These are phyloP conservation scores for Leucoraja erinaceus DNA, from an alignment of 2,113 vertebrate species.

Conservation along the genomic window DNA sequence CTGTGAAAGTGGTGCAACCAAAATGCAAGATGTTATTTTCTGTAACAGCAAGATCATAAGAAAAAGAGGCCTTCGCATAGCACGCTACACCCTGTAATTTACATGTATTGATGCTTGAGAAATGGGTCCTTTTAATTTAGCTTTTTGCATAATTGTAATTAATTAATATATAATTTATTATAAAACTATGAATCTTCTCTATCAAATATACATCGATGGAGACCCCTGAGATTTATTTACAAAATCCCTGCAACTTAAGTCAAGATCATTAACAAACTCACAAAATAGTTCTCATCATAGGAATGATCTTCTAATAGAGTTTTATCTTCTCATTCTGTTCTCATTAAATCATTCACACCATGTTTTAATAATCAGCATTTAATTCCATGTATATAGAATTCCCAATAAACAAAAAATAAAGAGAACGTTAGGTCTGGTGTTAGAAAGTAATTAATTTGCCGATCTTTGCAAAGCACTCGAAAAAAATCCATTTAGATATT, in stretches of 20 bases:
- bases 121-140: not conserved
- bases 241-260: not conserved
- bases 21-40: not conserved
- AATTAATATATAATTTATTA: constrained; percentile 6
- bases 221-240: not conserved
- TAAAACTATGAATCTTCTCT: not conserved
- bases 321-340: not conserved
- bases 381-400: not conserved
- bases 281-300: not conserved
- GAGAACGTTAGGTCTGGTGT: not conserved
- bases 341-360: not conserved
- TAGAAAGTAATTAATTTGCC: constrained; percentile 1
- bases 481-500: not conserved
- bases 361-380: not conserved
- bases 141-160: not conserved
- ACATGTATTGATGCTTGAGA: too few relatives aligned
- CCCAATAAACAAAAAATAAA: not conserved
- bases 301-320: constrained; percentile 1
- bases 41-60: not conserved
- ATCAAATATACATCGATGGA: not conserved
- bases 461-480: not conserved
- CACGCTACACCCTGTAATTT: not conserved
- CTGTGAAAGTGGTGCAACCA: not conserved
- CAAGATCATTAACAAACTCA: constrained; percentile 14
- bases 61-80: not conserved